Conservation (phyloP, 2,797 vertebrate species). For the Florisuga fusca region DNA sequence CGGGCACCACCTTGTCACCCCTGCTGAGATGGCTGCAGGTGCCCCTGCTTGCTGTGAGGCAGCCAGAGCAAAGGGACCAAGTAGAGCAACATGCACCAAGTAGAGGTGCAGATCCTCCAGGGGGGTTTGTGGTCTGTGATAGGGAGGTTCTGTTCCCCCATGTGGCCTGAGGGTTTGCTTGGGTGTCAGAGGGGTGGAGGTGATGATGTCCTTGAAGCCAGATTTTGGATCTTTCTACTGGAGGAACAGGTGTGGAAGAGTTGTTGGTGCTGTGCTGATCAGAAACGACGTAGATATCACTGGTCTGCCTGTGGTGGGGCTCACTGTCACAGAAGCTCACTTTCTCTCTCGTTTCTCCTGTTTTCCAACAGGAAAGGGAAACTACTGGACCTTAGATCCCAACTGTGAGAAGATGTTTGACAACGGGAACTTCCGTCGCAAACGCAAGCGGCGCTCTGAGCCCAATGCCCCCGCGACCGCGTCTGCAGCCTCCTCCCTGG, state of each 20-base stretch:
- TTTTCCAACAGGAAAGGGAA: constrained; percentile 89
- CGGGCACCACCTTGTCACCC: not conserved
- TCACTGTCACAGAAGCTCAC: rapidly evolving
- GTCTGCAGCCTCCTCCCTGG: constrained; percentile 19
- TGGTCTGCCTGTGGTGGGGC: not conserved
- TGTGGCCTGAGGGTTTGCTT: not conserved
- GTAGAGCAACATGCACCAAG: not conserved
- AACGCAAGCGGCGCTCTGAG: constrained; percentile 93
- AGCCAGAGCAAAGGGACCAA: not conserved
- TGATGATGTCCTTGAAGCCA: not conserved
- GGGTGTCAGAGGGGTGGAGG: rapidly evolving
- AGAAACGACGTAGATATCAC: not conserved
- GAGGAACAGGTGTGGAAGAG: not conserved
- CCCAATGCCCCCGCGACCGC: constrained; percentile 63
- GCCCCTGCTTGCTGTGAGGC: not conserved
- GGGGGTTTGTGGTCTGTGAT: not conserved
- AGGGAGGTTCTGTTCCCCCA: not conserved
- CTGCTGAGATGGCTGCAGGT: not conserved
- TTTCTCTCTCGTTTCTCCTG: not conserved
- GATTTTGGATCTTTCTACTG: not conserved
- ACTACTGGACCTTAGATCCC: constrained; percentile 98
- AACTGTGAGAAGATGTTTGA: constrained; percentile 99
- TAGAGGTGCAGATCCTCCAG: not conserved
- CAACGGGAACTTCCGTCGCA: constrained; percentile 96
- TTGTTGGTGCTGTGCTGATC: not conserved